Conservation (phyloP, 1,140 invertebrate genomes). For the Cyclargus thomasi region DNA sequence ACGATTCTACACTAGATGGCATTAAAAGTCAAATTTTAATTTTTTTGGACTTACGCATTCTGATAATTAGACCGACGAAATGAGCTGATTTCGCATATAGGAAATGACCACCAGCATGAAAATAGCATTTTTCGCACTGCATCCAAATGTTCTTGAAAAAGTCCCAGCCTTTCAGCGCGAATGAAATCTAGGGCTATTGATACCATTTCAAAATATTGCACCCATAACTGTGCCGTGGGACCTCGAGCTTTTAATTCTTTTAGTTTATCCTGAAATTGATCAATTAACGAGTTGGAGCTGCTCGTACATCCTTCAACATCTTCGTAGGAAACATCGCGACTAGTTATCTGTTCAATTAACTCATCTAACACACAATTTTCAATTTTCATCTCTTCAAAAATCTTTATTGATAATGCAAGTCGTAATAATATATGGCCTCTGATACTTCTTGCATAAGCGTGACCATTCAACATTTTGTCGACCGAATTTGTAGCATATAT, state of each 20-base stretch:
- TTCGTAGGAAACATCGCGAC: conserved; percentile 38
- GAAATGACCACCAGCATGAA: conserved; percentile 66
- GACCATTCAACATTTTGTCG: conserved; percentile 52
- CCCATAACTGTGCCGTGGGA: conserved; percentile 57
- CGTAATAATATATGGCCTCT: conserved; percentile 51
- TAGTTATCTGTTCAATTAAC: conserved; percentile 41
- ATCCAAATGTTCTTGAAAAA: conserved; percentile 50
- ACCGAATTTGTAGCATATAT: conserved; percentile 52
- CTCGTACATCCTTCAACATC: conserved; percentile 41
- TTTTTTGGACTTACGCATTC: too few relatives aligned
- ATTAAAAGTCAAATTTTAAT: too few relatives aligned
- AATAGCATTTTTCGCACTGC: conserved; percentile 60
- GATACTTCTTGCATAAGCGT: conserved; percentile 44
- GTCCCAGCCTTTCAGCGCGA: conserved; percentile 49
- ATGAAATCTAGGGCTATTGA: conserved; percentile 53
- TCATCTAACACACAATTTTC: conserved; percentile 36
- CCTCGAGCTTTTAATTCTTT: conserved; percentile 41
- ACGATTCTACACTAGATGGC: too few relatives aligned
- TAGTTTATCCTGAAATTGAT: conserved; percentile 43
- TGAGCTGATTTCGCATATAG: conserved; percentile 65
- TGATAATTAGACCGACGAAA: too few relatives aligned
- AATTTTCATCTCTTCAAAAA: conserved; percentile 39
- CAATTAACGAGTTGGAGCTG: conserved; percentile 38
- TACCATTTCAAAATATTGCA: conserved; percentile 64
- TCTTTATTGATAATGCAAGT: conserved; percentile 38